Conservation (phyloP, 1,140 invertebrate species). For the Cydia strobilella region DNA sequence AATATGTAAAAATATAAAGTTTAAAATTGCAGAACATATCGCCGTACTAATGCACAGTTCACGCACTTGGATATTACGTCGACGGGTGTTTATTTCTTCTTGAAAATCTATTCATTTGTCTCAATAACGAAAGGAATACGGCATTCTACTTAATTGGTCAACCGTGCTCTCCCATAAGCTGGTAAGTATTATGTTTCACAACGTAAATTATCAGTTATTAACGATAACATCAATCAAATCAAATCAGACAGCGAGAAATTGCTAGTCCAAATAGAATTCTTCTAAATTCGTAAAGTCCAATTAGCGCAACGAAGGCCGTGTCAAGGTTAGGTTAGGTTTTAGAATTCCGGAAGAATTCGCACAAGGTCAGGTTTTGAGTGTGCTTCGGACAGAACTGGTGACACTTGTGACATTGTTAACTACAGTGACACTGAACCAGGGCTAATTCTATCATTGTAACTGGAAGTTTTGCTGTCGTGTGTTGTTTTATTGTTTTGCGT, state of each 20-base stretch:
- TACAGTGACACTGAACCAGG: neutral
- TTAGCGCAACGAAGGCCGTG: slow-evolving; percentile 2
- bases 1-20: neutral
- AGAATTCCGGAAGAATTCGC: neutral
- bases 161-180: too few relatives aligned
- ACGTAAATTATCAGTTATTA: neutral
- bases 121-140: too few relatives aligned
- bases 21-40: neutral
- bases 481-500: neutral
- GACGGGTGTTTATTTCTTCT: neutral
- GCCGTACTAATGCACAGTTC: too few relatives aligned
- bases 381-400: neutral
- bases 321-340: slow-evolving; percentile 15
- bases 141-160: too few relatives aligned
- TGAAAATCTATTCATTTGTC: neutral
- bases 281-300: neutral
- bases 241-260: slow-evolving; percentile 1
- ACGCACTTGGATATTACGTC: too few relatives aligned
- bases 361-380: slow-evolving; percentile 8
- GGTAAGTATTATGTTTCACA: neutral
- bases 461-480: neutral
- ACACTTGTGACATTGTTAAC: neutral
- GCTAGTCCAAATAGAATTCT: neutral
- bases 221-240: neutral
- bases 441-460: slow-evolving; percentile 25